Conservation (phyloP, 2,888 invertebrate genomes). For the Tipula helvola region DNA sequence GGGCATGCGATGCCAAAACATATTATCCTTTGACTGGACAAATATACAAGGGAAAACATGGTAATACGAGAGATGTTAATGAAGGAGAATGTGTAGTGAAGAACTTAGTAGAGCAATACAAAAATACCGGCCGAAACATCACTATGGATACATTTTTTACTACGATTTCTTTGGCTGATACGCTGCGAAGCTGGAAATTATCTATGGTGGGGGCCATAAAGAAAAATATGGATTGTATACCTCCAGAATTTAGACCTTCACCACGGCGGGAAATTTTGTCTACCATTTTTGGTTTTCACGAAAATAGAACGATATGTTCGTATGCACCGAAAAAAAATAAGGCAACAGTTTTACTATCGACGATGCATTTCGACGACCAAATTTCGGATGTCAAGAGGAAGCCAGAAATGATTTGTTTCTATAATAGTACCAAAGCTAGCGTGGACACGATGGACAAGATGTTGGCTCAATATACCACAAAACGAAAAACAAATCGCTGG, state of each 20-base stretch:
- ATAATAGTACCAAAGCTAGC: background rate
- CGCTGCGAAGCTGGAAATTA: background rate
- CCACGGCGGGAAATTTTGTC: background rate
- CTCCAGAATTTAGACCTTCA: background rate
- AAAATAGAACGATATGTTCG: background rate
- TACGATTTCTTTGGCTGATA: background rate
- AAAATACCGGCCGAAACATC: background rate
- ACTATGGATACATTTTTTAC: background rate
- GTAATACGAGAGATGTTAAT: background rate
- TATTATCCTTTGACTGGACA: slow-evolving; percentile 18
- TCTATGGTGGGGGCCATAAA: background rate
- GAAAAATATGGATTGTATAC: background rate
- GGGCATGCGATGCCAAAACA: slow-evolving; percentile 21
- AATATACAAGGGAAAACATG: slow-evolving; percentile 18
- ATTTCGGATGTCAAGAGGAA: background rate
- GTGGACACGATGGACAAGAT: background rate
- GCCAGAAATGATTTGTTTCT: background rate
- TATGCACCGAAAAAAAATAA: background rate
- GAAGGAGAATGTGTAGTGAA: background rate
- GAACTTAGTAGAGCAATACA: background rate
- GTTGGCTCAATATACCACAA: background rate
- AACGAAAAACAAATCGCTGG: background rate
- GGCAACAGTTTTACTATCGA: background rate
- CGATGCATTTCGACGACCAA: background rate
- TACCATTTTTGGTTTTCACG: background rate